A percentile compares a stretch with the other conserved stretches of the same genome.
Evolutionary conservation across 2,888 invertebrate species (phyloP).

Genomic region (Andrena trimmerana): DNA sequence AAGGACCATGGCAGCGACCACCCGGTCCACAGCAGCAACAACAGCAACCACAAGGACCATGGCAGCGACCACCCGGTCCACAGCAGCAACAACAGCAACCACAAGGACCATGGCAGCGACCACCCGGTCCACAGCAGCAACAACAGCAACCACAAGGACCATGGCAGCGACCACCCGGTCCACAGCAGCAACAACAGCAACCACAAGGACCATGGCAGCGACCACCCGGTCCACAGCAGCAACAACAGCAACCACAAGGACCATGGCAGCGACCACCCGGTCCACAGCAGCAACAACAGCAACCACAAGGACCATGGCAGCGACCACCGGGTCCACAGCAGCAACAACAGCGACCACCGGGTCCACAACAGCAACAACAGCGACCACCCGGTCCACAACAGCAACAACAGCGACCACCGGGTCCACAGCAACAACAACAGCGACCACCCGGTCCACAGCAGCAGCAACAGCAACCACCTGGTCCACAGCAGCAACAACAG

Average conservation of each 20-base stretch:
- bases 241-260: background rate
- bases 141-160: background rate
- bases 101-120: too few relatives aligned
- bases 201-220: background rate
- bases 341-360: too few relatives aligned
- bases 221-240: too few relatives aligned
- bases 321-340: too few relatives aligned
- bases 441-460: background rate
- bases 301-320: too few relatives aligned
- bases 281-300: background rate
- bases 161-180: too few relatives aligned
- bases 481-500: too few relatives aligned
- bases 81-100: constrained; percentile 30
- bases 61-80: background rate
- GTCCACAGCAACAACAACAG: background rate
- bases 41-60: background rate
- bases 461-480: too few relatives aligned
- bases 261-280: background rate
- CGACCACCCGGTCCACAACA: background rate
- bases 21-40: background rate
- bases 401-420: background rate
- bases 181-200: background rate
- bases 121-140: constrained; percentile 21
- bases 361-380: too few relatives aligned
- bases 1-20: constrained; percentile 12